Conservation (phyloP, 2,888 invertebrate species). For the Electrophaes corylata region DNA sequence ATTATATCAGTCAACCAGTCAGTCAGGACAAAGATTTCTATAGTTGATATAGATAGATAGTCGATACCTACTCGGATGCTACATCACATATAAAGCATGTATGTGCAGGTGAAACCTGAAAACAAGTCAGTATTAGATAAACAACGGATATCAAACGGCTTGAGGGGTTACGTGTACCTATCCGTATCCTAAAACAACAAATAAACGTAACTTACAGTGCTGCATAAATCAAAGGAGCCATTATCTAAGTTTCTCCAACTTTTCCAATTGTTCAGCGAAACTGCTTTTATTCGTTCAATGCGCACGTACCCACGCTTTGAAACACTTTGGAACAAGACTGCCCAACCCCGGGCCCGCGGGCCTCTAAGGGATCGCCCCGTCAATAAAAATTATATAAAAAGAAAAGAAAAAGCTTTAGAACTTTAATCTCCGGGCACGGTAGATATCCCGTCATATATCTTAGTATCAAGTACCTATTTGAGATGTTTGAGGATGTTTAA, state of each 20-base stretch:
- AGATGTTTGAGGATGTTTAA: too few species aligned
- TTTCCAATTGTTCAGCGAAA: constrained; percentile 20
- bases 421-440: too few species aligned
- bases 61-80: not conserved
- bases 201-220: constrained; percentile 16
- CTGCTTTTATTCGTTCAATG: constrained; percentile 7
- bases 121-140: not conserved
- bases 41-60: too few species aligned
- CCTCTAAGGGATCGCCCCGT: too few species aligned
- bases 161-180: constrained; percentile 6
- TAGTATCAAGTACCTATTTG: too few species aligned
- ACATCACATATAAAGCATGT: not conserved
- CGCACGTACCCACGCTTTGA: not conserved
- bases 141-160: constrained; percentile 14
- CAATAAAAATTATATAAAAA: too few species aligned
- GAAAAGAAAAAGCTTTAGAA: too few species aligned
- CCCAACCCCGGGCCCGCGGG: too few species aligned
- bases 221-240: constrained; percentile 24
- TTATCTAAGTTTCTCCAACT: constrained; percentile 14
- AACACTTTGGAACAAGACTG: not conserved
- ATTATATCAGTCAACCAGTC: too few species aligned
- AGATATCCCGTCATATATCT: too few species aligned
- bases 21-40: too few species aligned
- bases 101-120: not conserved
- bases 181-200: constrained; percentile 23